phyloP scores from a whole-genome alignment of 2,113 vertebrate species.

The Hymenochirus boettgeri region DNA sequence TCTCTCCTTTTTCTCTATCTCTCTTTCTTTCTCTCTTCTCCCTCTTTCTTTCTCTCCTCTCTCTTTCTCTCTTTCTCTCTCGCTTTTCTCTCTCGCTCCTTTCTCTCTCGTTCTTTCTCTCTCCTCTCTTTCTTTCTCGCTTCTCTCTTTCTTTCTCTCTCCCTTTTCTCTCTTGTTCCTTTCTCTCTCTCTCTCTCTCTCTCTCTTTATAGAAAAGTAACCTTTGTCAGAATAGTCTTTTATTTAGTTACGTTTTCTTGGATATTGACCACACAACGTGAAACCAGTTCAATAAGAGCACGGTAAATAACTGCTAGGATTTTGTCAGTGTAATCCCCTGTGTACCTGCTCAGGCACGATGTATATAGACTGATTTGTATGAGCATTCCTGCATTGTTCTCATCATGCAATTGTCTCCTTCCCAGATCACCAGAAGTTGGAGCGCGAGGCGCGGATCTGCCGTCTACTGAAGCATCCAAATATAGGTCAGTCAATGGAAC shows the following conservation, averaged over 20 bases:
- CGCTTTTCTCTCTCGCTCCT: too few relatives aligned
- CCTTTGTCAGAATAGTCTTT: too few relatives aligned
- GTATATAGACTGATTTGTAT: not conserved
- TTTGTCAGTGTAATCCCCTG: not conserved
- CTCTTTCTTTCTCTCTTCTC: not conserved
- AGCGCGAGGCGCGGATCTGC: slow-evolving; percentile 90
- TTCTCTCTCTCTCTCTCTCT: too few relatives aligned
- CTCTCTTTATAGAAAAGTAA: too few relatives aligned
- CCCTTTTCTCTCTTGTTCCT: too few relatives aligned
- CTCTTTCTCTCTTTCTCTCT: not conserved
- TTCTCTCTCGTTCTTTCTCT: not conserved
- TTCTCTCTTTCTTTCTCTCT: slow-evolving; percentile 23
- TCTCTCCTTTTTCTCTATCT: too few relatives aligned
- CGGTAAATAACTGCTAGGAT: not conserved
- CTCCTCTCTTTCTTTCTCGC: not conserved
- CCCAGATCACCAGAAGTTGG: slow-evolving; percentile 93
- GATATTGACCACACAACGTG: too few relatives aligned
- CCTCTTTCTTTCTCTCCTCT: not conserved
- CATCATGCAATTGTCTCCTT: slow-evolving; percentile 20
- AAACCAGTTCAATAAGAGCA: not conserved
- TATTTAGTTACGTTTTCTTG: too few relatives aligned
- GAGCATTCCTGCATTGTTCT: not conserved
- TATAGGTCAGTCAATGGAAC: slow-evolving; percentile 87
- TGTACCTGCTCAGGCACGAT: not conserved
- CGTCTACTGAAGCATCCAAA: slow-evolving; percentile 91